A percentile compares a stretch with the other conserved stretches of the same genome.
phyloP scores from a whole-genome alignment of 1,140 invertebrate species.

The Platorchestia sp. region DNA sequence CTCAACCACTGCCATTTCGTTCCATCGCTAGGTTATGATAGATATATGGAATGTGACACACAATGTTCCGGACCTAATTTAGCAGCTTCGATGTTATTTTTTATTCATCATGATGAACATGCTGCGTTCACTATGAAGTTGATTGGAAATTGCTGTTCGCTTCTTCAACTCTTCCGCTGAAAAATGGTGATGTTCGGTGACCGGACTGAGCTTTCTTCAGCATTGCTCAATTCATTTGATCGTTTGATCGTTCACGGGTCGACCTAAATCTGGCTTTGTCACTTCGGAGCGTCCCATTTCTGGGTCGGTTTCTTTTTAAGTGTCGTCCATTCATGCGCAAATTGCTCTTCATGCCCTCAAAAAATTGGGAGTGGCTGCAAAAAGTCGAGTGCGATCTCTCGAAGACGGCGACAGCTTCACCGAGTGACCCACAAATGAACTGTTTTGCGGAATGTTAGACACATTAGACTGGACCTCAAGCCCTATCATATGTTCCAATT shows the following conservation, averaged over 20 bases:
- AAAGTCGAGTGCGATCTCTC: background rate
- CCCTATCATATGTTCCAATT: background rate
- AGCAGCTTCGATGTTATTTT: background rate
- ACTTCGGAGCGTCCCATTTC: background rate
- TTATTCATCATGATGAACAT: background rate
- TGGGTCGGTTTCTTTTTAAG: background rate
- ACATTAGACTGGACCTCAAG: background rate
- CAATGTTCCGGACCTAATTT: background rate
- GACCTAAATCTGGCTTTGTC: conserved; percentile 6
- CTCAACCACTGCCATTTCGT: background rate
- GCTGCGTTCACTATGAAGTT: background rate
- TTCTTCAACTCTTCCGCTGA: background rate
- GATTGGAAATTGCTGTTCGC: background rate
- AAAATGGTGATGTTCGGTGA: background rate
- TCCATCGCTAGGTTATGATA: background rate
- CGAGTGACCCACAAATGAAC: conserved; percentile 26
- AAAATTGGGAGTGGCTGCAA: background rate
- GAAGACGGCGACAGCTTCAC: background rate
- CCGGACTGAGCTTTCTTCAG: background rate
- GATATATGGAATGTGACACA: background rate
- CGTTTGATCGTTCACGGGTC: background rate
- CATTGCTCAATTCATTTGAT: background rate
- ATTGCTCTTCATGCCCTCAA: conserved; percentile 42
- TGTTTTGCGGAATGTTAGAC: background rate
- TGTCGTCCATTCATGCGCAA: conserved; percentile 14